These are phyloP conservation scores for Mormyrus proboscirostris DNA, from an alignment of 2,797 vertebrate species.

Conservation along the genomic window DNA sequence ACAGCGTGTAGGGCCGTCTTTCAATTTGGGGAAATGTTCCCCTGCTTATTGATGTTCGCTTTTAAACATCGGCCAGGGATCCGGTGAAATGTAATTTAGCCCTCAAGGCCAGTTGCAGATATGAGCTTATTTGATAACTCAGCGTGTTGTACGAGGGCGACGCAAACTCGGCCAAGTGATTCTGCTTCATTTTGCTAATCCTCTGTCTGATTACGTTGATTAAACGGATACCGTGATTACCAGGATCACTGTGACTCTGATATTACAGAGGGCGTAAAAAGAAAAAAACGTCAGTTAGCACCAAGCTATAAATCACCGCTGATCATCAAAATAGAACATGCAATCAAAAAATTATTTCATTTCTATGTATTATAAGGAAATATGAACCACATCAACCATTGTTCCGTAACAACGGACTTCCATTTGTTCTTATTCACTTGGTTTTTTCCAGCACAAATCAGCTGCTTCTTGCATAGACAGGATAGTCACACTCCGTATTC, in stretches of 20 bases:
- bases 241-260: neutral
- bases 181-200: neutral
- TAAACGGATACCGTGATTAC: neutral
- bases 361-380: neutral
- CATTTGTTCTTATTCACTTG: neutral
- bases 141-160: neutral
- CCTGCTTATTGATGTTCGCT: neutral
- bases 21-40: neutral
- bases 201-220: conserved; percentile 12
- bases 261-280: neutral
- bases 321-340: neutral
- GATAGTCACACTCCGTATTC: neutral
- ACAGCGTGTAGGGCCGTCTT: neutral
- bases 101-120: neutral
- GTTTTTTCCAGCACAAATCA: neutral
- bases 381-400: neutral
- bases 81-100: neutral
- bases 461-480: neutral
- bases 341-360: neutral
- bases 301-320: neutral
- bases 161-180: neutral
- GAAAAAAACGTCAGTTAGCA: neutral
- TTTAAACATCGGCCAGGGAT: neutral
- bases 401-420: neutral
- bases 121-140: neutral